Conservation (phyloP, 64 coral and sea anemone genomes). For the Dendrophyllia cribrosa region DNA sequence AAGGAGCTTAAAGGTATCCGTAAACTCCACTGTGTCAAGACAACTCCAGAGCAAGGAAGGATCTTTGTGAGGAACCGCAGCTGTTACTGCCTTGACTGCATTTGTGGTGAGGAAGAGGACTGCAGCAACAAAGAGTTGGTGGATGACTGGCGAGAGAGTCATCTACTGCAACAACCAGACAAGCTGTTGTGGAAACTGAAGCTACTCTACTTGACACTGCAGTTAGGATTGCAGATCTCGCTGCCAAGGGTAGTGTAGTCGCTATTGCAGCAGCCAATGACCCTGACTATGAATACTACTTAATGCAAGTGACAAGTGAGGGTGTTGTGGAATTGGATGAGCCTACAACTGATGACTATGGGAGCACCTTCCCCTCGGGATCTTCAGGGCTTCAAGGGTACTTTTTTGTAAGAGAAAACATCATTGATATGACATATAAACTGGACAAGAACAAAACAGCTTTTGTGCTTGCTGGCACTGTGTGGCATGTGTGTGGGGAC, state of each 20-base stretch:
- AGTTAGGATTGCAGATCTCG: conserved; percentile 41
- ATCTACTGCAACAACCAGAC: conserved; percentile 43
- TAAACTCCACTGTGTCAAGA: conserved; percentile 49
- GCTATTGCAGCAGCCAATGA: conserved; percentile 62
- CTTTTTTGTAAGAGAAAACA: conserved; percentile 53
- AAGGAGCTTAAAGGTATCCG: conserved; percentile 59
- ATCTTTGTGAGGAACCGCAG: conserved; percentile 22
- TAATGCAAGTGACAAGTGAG: conserved; percentile 60
- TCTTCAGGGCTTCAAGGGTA: neutral
- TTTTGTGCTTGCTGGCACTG: conserved; percentile 40
- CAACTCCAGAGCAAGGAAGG: conserved; percentile 27
- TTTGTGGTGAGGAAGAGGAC: conserved; percentile 29
- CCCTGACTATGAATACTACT: conserved; percentile 46
- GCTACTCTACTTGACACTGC: conserved; percentile 28
- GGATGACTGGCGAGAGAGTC: conserved; percentile 53
- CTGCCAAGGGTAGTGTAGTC: conserved; percentile 32
- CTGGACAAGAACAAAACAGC: conserved; percentile 53
- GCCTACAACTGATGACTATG: conserved; percentile 40
- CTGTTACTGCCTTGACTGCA: conserved; percentile 55
- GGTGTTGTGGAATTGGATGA: conserved; percentile 3
- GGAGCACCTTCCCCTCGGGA: conserved; percentile 35
- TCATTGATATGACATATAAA: conserved; percentile 67
- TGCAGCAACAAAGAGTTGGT: conserved; percentile 63
- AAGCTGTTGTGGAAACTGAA: conserved; percentile 29
- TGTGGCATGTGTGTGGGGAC: conserved; percentile 42